phyloP scores from a whole-genome alignment of 2,888 invertebrate genomes.

The Ditula angustiorana region DNA sequence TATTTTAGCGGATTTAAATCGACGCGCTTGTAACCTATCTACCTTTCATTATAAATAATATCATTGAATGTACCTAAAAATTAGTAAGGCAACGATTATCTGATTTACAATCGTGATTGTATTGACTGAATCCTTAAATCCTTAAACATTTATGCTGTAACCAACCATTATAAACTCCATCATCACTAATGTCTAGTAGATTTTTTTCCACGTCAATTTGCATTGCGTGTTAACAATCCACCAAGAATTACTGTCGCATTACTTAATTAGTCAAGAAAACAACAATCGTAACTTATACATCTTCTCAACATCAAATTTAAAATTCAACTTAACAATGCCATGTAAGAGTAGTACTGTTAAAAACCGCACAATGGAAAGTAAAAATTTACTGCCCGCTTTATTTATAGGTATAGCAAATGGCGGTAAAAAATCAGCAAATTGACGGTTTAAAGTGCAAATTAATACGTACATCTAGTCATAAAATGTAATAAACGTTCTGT shows the following conservation, averaged over 20 bases:
- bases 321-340: conserved; percentile 13
- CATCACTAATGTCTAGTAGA: neutral
- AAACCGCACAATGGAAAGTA: conserved; percentile 50
- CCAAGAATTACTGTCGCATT: conserved; percentile 22
- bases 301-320: conserved; percentile 42
- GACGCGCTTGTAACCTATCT: too few relatives aligned
- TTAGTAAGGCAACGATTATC: too few relatives aligned
- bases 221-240: conserved; percentile 2
- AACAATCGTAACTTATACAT: conserved; percentile 39
- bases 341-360: neutral
- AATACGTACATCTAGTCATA: conserved; percentile 62
- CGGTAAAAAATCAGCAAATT: conserved; percentile 71
- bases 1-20: too few relatives aligned
- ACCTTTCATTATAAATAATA: too few relatives aligned
- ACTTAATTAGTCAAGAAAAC: conserved; percentile 31
- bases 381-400: conserved; percentile 48
- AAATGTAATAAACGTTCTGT: conserved; percentile 66
- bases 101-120: too few relatives aligned
- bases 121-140: too few relatives aligned
- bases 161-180: neutral
- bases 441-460: conserved; percentile 70
- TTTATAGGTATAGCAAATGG: conserved; percentile 76
- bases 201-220: conserved; percentile 15
- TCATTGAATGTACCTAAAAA: too few relatives aligned
- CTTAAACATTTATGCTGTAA: neutral